These are phyloP conservation scores for Drosophila punjabiensis DNA, from an alignment of 1,140 invertebrate species.

Conservation along the genomic window DNA sequence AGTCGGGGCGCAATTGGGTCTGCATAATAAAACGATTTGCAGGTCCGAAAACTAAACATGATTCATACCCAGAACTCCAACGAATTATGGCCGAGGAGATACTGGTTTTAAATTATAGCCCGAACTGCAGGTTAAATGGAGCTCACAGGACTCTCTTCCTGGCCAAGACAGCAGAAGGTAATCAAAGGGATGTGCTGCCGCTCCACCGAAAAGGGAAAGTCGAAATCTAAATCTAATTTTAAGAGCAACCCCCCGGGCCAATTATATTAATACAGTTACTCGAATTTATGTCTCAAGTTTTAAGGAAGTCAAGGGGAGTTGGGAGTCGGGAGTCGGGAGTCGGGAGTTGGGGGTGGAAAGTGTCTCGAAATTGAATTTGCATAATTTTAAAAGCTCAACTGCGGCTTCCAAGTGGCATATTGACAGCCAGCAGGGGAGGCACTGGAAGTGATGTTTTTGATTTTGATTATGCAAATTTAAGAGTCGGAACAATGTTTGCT, in stretches of 20 bases:
- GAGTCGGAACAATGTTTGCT: conserved; percentile 80
- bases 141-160: conserved; percentile 28
- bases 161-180: conserved; percentile 38
- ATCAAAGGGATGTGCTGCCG: conserved; percentile 14
- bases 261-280: conserved; percentile 84
- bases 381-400: conserved; percentile 82
- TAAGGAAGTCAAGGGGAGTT: conserved; percentile 21
- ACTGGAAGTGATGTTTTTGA: conserved; percentile 82
- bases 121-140: conserved; percentile 40
- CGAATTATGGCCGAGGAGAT: conserved; percentile 63
- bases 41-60: conserved; percentile 69
- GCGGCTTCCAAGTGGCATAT: conserved; percentile 81
- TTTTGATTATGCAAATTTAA: conserved; percentile 85
- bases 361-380: conserved; percentile 84
- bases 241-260: conserved; percentile 71
- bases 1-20: conserved; percentile 69
- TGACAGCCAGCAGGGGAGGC: conserved; percentile 52
- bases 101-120: conserved; percentile 69
- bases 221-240: conserved; percentile 73
- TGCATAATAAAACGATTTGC: conserved; percentile 83
- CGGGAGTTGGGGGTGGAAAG: conserved; percentile 25
- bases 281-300: conserved; percentile 70
- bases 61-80: conserved; percentile 50
- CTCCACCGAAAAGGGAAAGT: conserved; percentile 6
- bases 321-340: too few relatives aligned